Conservation (phyloP, 2,113 vertebrate genomes). For the Plestiodon gilberti region DNA sequence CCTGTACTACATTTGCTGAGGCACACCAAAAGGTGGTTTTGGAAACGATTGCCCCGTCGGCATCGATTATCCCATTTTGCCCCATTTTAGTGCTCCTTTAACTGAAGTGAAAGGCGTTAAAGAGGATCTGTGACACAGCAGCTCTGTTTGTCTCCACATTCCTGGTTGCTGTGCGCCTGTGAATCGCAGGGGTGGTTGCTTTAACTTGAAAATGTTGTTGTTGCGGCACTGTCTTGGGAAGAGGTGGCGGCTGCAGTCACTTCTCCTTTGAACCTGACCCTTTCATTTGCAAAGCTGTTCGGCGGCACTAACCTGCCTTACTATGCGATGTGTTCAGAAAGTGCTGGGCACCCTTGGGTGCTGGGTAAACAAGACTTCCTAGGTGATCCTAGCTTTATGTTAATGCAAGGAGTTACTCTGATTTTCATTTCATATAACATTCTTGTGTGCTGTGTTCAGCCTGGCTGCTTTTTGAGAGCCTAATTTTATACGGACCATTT, state of each 20-base stretch:
- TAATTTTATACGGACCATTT: neutral
- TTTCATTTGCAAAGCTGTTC: neutral
- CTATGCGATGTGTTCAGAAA: neutral
- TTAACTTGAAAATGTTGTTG: neutral
- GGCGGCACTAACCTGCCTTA: neutral
- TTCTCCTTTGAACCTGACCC: neutral
- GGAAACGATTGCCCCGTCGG: no score
- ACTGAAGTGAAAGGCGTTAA: neutral
- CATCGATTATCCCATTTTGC: no score
- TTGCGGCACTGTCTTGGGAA: neutral
- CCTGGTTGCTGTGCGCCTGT: neutral
- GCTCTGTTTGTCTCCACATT: neutral
- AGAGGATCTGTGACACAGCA: neutral
- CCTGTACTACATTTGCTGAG: no score
- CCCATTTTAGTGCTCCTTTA: neutral
- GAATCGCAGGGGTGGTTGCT: neutral
- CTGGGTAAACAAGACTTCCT: neutral
- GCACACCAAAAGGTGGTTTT: no score
- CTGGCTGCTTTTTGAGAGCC: neutral
- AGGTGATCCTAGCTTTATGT: constrained; percentile 15
- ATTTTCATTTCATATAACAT: neutral
- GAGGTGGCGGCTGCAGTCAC: neutral
- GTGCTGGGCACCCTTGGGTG: neutral
- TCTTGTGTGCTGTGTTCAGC: neutral
- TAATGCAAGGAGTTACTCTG: neutral